Evolutionary conservation across 1,140 invertebrate genomes (phyloP).

Genomic region (Drosophila sturtevanti): DNA sequence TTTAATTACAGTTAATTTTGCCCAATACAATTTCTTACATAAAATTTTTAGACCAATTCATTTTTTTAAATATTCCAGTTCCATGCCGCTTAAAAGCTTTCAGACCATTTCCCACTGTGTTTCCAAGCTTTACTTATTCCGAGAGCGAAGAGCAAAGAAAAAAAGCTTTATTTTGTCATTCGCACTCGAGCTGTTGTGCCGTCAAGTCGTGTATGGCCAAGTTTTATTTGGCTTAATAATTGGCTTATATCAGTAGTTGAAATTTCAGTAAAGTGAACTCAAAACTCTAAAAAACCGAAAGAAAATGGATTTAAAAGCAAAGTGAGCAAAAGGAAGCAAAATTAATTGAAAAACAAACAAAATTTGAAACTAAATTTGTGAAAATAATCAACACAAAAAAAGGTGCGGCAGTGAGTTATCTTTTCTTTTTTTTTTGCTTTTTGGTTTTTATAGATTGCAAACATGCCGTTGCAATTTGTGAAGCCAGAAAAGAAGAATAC

Average conservation of each 20-base stretch:
- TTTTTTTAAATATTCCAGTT: constrained; percentile 10
- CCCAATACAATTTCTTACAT: neutral
- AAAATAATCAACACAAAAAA: neutral
- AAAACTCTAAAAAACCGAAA: constrained; percentile 3
- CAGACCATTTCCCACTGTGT: neutral
- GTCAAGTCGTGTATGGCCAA: constrained; percentile 60
- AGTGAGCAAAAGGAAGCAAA: neutral
- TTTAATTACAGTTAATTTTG: too few species aligned
- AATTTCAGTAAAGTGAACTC: constrained; percentile 35
- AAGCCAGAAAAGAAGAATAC: constrained; percentile 14
- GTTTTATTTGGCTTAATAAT: constrained; percentile 47
- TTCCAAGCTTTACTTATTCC: constrained; percentile 25
- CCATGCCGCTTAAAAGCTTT: constrained; percentile 10
- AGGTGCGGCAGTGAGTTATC: constrained; percentile 57
- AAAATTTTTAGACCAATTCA: neutral
- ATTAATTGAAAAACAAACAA: neutral
- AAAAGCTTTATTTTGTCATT: constrained; percentile 46
- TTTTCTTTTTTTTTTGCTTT: constrained; percentile 1
- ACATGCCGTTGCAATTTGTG: constrained; percentile 45
- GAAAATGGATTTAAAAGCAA: constrained; percentile 31
- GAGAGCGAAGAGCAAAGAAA: neutral
- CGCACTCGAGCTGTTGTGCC: constrained; percentile 65
- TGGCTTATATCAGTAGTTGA: constrained; percentile 55
- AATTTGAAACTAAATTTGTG: neutral
- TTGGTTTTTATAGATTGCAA: neutral